phyloP scores from a whole-genome alignment of 2,113 vertebrate genomes.

The Acanthochromis polyacanthus region DNA sequence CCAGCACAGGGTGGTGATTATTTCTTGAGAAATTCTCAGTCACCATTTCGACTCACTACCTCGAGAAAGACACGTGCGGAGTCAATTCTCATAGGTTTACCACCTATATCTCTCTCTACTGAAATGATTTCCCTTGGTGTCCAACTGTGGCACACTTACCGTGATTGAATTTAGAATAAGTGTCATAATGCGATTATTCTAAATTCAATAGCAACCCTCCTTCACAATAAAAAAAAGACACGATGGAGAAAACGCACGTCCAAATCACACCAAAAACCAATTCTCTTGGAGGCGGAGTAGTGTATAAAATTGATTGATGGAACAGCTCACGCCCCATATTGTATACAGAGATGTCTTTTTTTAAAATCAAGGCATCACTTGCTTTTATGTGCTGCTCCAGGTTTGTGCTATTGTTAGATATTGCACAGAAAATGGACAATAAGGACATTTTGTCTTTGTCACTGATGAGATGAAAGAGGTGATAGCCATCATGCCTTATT shows the following conservation, averaged over 20 bases:
- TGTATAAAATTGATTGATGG: constrained; percentile 6
- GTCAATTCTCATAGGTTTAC: background rate
- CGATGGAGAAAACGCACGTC: background rate
- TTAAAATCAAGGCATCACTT: background rate
- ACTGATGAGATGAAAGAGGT: constrained; percentile 37
- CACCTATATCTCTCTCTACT: background rate
- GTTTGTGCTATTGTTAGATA: constrained; percentile 14
- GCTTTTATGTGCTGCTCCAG: constrained; percentile 2
- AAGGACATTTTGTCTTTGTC: constrained; percentile 50
- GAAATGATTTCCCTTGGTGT: background rate
- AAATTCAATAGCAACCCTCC: background rate
- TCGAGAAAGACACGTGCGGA: background rate
- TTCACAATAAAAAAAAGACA: background rate
- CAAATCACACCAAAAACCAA: background rate
- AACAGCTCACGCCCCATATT: background rate
- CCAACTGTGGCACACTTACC: background rate
- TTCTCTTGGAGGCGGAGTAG: background rate
- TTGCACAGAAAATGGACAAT: constrained; percentile 13
- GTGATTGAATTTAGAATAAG: background rate
- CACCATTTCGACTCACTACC: background rate
- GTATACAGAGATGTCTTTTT: background rate
- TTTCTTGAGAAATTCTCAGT: background rate
- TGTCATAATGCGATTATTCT: background rate
- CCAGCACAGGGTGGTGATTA: background rate
- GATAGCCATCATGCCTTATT: constrained; percentile 42